phyloP scores from a whole-genome alignment of 2,888 invertebrate genomes.

The Pammene aurita region DNA sequence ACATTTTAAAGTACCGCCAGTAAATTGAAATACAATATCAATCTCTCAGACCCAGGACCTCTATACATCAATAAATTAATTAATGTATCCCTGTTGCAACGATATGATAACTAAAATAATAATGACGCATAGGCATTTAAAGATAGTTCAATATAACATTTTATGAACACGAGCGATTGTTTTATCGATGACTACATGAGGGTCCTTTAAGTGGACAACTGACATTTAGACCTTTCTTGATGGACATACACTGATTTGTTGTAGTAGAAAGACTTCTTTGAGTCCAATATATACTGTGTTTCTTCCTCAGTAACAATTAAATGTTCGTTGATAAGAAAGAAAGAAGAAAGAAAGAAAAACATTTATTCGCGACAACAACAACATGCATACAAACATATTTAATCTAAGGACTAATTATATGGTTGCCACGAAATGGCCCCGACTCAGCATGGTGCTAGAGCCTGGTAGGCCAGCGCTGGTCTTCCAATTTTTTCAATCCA shows the following conservation, averaged over 20 bases:
- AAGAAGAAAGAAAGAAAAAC: too few relatives aligned
- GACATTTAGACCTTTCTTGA: conserved; percentile 13
- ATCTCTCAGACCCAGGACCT: conserved; percentile 51
- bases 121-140: not conserved
- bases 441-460: too few relatives aligned
- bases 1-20: not conserved
- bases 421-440: too few relatives aligned
- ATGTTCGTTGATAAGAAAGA: not conserved
- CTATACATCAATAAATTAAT: conserved; percentile 63
- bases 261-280: conserved; percentile 8
- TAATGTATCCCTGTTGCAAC: conserved; percentile 45
- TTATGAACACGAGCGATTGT: not conserved
- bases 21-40: conserved; percentile 50
- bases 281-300: not conserved
- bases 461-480: too few relatives aligned
- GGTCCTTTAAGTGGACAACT: conserved; percentile 15
- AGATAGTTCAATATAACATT: not conserved
- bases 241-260: conserved; percentile 5
- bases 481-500: too few relatives aligned
- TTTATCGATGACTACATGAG: conserved; percentile 12
- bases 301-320: not conserved
- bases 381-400: too few relatives aligned
- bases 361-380: too few relatives aligned
- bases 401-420: too few relatives aligned
- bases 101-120: not conserved